phyloP scores from a whole-genome alignment of 2,113 vertebrate species.

The Toxotes chatareus region DNA sequence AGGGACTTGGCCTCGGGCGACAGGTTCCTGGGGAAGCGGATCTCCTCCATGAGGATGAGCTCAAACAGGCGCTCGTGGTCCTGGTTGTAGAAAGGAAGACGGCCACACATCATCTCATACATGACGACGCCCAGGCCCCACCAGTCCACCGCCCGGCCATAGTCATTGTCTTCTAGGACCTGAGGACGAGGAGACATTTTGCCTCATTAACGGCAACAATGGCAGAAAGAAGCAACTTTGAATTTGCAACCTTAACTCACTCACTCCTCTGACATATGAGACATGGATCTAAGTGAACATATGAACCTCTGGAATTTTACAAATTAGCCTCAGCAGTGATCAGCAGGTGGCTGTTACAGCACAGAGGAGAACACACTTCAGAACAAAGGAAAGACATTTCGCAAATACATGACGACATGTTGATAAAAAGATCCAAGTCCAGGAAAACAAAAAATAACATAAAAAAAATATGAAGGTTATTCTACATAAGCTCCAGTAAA shows the following conservation, averaged over 20 bases:
- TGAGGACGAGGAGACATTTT: constrained; percentile 52
- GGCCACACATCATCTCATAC: constrained; percentile 95
- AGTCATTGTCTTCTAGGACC: constrained; percentile 95
- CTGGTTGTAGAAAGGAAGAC: constrained; percentile 94
- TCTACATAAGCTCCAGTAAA: too few species aligned
- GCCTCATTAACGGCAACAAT: not conserved
- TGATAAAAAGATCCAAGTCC: too few species aligned
- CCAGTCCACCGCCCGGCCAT: constrained; percentile 94
- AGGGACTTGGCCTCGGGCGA: constrained; percentile 89
- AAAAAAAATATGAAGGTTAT: too few species aligned
- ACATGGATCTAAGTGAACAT: too few species aligned
- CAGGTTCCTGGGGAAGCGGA: constrained; percentile 93
- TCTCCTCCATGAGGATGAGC: constrained; percentile 95
- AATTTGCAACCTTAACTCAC: not conserved
- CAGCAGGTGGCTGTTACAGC: too few species aligned
- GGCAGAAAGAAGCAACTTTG: not conserved
- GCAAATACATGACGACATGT: too few species aligned
- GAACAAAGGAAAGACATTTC: too few species aligned
- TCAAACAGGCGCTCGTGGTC: constrained; percentile 95
- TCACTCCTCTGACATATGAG: too few species aligned
- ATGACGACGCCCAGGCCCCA: constrained; percentile 95
- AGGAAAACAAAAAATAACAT: too few species aligned
- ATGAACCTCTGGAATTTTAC: too few species aligned
- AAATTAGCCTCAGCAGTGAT: too few species aligned
- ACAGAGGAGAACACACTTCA: too few species aligned